Conservation (phyloP, 2,888 invertebrate species). For the Agriopis aurantiaria region DNA sequence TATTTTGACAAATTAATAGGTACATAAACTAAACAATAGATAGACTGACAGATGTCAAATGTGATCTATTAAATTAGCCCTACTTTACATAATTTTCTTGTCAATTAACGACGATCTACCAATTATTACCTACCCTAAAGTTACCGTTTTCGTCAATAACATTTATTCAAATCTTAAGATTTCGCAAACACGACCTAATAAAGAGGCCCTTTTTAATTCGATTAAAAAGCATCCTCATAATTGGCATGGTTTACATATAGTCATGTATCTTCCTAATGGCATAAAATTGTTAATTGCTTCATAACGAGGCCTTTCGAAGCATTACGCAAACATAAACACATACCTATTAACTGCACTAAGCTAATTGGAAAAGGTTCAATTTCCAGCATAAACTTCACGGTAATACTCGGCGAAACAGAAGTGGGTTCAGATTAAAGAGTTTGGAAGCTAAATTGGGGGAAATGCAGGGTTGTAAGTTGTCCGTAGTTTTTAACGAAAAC, state of each 20-base stretch:
- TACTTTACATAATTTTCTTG: neutral
- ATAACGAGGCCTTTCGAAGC: conserved; percentile 18
- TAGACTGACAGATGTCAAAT: too few species aligned
- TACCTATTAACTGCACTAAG: conserved; percentile 21
- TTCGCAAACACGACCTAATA: neutral
- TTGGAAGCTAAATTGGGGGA: neutral
- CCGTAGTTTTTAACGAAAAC: neutral
- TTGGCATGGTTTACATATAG: neutral
- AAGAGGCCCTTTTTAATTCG: neutral
- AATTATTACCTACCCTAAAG: too few species aligned
- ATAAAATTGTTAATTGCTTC: conserved; percentile 19
- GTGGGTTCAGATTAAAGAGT: neutral
- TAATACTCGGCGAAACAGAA: neutral
- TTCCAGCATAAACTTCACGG: neutral
- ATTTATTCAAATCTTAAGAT: neutral
- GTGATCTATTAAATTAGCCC: too few species aligned
- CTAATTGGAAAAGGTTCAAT: conserved; percentile 19
- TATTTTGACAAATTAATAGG: too few species aligned
- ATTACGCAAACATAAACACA: conserved; percentile 22
- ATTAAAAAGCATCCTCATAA: neutral
- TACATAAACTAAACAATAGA: too few species aligned
- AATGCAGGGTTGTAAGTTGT: neutral
- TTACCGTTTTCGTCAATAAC: too few species aligned
- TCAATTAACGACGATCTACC: too few species aligned
- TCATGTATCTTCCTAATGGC: neutral